A percentile compares a stretch with the other conserved stretches of the same genome.
Conservation (phyloP, 2,888 invertebrate species). For the Oligia strigilis region DNA sequence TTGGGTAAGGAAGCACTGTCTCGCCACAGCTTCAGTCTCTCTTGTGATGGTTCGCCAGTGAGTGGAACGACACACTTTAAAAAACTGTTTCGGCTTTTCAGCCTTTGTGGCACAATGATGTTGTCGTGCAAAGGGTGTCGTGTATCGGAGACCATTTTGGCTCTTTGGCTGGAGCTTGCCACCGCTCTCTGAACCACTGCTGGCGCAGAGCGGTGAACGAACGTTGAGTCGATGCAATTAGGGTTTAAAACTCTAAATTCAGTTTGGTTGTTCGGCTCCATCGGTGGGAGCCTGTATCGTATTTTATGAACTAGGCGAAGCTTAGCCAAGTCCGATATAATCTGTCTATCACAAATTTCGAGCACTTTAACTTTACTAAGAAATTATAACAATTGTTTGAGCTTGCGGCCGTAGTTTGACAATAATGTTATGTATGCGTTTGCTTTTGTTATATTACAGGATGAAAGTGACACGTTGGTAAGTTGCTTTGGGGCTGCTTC, state of each 20-base stretch:
- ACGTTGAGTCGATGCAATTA: not conserved
- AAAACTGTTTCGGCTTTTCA: too few relatives aligned
- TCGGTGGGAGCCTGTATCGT: not conserved
- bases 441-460: conserved; percentile 25
- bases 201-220: too few relatives aligned
- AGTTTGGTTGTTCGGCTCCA: not conserved
- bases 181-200: too few relatives aligned
- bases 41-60: too few relatives aligned
- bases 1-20: too few relatives aligned
- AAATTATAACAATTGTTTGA: conserved; percentile 5
- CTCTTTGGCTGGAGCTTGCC: too few relatives aligned
- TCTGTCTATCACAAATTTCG: not conserved
- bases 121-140: too few relatives aligned
- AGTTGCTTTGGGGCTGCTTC: conserved; percentile 28
- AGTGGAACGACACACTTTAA: too few relatives aligned
- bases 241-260: not conserved
- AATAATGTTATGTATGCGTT: not conserved
- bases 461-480: not conserved
- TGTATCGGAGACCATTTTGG: too few relatives aligned
- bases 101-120: too few relatives aligned
- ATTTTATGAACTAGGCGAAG: not conserved
- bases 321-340: conserved; percentile 18
- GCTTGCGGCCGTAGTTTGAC: not conserved
- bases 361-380: conserved; percentile 23
- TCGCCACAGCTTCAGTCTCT: too few relatives aligned